phyloP scores from a whole-genome alignment of 2,888 invertebrate species.

The Ennomos fuscantarius region DNA sequence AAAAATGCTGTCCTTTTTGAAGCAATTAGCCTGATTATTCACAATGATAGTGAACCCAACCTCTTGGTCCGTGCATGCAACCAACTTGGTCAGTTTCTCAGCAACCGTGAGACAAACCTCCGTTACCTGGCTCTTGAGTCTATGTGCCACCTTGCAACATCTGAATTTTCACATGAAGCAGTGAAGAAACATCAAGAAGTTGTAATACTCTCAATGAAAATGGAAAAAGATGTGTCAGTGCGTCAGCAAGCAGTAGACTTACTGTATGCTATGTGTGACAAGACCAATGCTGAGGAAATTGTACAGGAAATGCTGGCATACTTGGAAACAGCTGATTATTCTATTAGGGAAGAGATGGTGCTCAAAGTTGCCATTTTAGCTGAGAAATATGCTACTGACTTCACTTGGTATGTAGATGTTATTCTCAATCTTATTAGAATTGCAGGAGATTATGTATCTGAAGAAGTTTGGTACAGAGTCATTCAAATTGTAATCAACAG shows the following conservation, averaged over 20 bases:
- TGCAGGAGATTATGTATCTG: conserved; percentile 99
- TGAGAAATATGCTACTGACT: conserved; percentile 99
- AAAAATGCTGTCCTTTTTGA: conserved; percentile 99
- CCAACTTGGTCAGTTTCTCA: conserved; percentile 99
- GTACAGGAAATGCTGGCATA: conserved; percentile 99
- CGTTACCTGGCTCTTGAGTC: conserved; percentile 99
- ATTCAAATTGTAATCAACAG: conserved; percentile 99
- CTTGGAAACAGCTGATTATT: conserved; percentile 99
- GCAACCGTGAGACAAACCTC: conserved; percentile 98
- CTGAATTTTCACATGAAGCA: conserved; percentile 99
- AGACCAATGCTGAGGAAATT: conserved; percentile 99
- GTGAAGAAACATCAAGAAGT: conserved; percentile 99
- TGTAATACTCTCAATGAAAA: conserved; percentile 99
- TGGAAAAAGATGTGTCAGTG: conserved; percentile 99
- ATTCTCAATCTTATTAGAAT: conserved; percentile 99
- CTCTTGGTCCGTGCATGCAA: conserved; percentile 99
- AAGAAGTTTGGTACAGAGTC: conserved; percentile 99
- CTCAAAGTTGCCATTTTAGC: conserved; percentile 99
- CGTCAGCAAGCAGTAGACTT: conserved; percentile 99
- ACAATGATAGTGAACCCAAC: conserved; percentile 99
- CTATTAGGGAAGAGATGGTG: conserved; percentile 99
- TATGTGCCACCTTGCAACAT: conserved; percentile 99
- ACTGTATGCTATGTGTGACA: conserved; percentile 99
- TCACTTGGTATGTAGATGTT: conserved; percentile 99
- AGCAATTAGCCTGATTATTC: conserved; percentile 99